Evolutionary conservation across 1,140 invertebrate genomes (phyloP).

Genomic region (Myzus persicae): DNA sequence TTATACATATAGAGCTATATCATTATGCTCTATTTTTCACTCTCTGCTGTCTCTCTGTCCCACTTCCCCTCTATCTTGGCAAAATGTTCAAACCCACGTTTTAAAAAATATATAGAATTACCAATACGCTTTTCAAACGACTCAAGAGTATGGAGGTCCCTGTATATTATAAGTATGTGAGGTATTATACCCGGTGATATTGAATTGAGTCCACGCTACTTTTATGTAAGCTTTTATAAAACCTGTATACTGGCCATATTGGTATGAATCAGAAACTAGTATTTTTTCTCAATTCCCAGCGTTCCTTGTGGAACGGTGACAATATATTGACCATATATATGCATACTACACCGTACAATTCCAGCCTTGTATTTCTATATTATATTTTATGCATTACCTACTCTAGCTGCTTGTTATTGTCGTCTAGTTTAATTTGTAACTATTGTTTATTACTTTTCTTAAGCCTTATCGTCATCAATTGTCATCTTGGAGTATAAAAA

Average conservation of each 20-base stretch:
- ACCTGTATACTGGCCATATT: neutral
- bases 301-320: neutral
- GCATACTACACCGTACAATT: neutral
- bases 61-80: neutral
- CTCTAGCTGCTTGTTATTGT: neutral
- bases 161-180: neutral
- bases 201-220: no score
- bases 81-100: neutral
- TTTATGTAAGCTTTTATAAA: no score
- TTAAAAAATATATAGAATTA: neutral
- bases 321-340: neutral
- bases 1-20: neutral
- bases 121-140: neutral
- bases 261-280: neutral
- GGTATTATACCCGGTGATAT: no score
- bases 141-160: neutral
- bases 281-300: neutral
- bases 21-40: conserved; percentile 1
- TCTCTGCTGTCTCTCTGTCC: neutral
- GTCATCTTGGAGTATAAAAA: neutral
- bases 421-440: neutral
- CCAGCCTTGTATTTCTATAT: neutral
- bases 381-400: neutral
- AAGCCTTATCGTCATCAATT: neutral
- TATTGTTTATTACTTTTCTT: neutral